These are phyloP conservation scores for Gryllus bimaculatus DNA, from an alignment of 1,140 invertebrate species.

Conservation along the genomic window DNA sequence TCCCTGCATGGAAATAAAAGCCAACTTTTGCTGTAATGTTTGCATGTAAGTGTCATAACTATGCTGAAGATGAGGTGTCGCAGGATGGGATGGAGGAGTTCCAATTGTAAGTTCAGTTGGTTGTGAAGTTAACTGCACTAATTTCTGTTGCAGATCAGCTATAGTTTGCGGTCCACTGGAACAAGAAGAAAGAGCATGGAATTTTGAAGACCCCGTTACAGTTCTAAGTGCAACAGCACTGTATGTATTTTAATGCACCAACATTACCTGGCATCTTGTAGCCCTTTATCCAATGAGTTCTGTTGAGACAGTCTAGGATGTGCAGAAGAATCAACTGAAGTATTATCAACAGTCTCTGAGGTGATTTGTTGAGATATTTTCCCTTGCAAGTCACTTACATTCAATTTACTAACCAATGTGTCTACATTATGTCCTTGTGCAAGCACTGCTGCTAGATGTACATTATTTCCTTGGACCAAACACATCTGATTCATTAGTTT, in stretches of 20 bases:
- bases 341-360: constrained; percentile 28
- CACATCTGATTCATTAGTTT: too few relatives aligned
- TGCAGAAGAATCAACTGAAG: constrained; percentile 14
- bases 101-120: constrained; percentile 33
- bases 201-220: neutral
- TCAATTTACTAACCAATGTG: neutral
- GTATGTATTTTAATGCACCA: neutral
- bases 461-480: too few relatives aligned
- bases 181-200: constrained; percentile 8
- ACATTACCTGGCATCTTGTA: constrained; percentile 12
- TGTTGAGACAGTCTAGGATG: constrained; percentile 26
- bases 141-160: constrained; percentile 44
- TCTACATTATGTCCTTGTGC: constrained; percentile 7
- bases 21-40: constrained; percentile 48
- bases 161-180: constrained; percentile 40
- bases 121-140: constrained; percentile 43
- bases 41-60: constrained; percentile 46
- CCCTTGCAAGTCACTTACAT: constrained; percentile 21
- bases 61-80: constrained; percentile 43
- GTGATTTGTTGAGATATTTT: constrained; percentile 27
- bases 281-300: constrained; percentile 24
- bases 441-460: neutral
- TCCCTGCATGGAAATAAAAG: constrained; percentile 39
- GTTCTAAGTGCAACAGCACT: neutral
- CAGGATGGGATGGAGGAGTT: constrained; percentile 43